Evolutionary conservation across 1,140 invertebrate genomes (phyloP), one percentile per base, ranked within the genome.

Genomic region (Bombus waltoni): DNA sequence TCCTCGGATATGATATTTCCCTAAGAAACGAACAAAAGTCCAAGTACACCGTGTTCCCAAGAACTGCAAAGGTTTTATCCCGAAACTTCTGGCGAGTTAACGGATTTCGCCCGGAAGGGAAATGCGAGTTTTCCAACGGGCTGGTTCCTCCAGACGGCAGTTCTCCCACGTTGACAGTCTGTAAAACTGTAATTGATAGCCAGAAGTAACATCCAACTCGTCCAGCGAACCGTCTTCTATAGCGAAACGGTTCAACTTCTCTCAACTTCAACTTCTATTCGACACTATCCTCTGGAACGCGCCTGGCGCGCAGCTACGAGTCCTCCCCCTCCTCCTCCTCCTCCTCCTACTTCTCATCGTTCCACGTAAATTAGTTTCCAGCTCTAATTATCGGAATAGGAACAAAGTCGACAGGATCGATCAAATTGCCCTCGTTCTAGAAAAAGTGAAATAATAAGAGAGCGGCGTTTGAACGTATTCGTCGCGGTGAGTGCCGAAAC

Each of bases 361-460:
- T 79, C 74, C 47, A 38, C 22, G 47, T 75, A 84, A 84, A 78
- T 84, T 78, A 79, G 47, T 62, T 79, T 80, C 40, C 83, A 22
- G 11, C n/a, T 42, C 25, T 79, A 84, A 79, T 72, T 78, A 79
- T 53, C 40, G 40, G 59, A 53, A 53, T n/a, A 32, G 80, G 28
- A 82, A 75, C 18, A 18, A 53, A 22, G 6, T 28, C 22, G 5
- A 25, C 13, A 1, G 79, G 40, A 79, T 84, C 82, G 82, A 84
- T 71, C 38, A 10, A 44, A 78, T 65, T 71, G 53, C 22, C 22
- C 59, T 66, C n/a, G 22, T 68, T 47, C 3, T 35, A 15, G 13
- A 62, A 57, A 66, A 79, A 71, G 66, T 59, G 25, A 76, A 72
- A 72, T 72, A 84, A 84, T 84, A 84, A 84, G 75, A 72, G 53